Percentiles rank a stretch among this genome's conserved stretches.
Evolutionary conservation across 23 tunicate species (phyloP).

Genomic region (Halocynthia aurantium): DNA sequence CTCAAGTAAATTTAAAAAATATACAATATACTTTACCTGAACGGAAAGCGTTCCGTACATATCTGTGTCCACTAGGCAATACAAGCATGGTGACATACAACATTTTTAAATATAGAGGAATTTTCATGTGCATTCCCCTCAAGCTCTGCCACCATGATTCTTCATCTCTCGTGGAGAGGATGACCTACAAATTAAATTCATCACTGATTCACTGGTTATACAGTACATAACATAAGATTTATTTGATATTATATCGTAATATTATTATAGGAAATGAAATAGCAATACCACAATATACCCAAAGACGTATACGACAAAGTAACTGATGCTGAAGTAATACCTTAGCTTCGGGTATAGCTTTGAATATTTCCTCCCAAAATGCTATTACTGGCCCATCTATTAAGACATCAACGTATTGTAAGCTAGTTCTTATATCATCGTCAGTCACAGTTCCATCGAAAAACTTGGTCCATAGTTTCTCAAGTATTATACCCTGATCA

Average conservation of each 20-base stretch:
- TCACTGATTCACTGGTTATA: not conserved
- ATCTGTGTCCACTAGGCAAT: conserved; percentile 36
- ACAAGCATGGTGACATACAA: conserved; percentile 18
- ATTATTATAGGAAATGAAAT: too few relatives aligned
- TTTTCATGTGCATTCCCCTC: conserved; percentile 26
- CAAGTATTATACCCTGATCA: conserved; percentile 40
- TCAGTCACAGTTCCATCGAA: conserved; percentile 71
- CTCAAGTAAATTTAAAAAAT: too few relatives aligned
- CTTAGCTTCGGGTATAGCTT: conserved; percentile 75
- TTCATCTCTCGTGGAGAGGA: conserved; percentile 61
- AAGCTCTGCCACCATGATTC: conserved; percentile 70
- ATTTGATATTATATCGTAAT: too few relatives aligned
- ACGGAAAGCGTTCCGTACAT: not conserved
- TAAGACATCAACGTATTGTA: conserved; percentile 65
- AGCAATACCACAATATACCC: too few relatives aligned
- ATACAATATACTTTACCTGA: too few relatives aligned
- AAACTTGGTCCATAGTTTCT: conserved; percentile 52
- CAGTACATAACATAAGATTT: too few relatives aligned
- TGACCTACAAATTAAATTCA: conserved; percentile 26
- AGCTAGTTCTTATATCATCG: conserved; percentile 48
- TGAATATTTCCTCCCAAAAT: conserved; percentile 75
- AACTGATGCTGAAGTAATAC: conserved; percentile 1
- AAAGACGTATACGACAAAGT: too few relatives aligned
- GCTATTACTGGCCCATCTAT: conserved; percentile 77
- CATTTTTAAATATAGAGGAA: conserved; percentile 10